phyloP scores from a whole-genome alignment of 2,888 invertebrate species.

The Agrochola circellaris region DNA sequence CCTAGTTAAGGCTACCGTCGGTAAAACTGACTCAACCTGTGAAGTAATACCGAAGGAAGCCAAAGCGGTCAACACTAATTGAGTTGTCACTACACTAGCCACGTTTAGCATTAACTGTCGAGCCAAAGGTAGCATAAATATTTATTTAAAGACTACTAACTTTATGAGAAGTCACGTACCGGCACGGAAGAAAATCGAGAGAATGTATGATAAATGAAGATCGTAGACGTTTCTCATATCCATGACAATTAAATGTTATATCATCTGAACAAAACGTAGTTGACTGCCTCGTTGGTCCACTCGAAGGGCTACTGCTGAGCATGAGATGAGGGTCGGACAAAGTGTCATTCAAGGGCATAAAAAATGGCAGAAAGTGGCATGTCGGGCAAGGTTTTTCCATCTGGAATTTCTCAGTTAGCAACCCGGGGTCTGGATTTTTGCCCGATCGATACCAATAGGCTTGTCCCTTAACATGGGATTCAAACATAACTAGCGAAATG shows the following conservation, averaged over 20 bases:
- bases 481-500: too few relatives aligned
- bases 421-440: too few relatives aligned
- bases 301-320: too few relatives aligned
- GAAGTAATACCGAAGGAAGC: constrained; percentile 43
- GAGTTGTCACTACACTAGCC: constrained; percentile 46
- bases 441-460: too few relatives aligned
- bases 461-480: too few relatives aligned
- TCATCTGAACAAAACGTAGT: background rate
- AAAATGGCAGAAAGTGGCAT: too few relatives aligned
- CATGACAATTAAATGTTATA: background rate
- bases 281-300: too few relatives aligned
- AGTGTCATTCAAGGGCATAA: too few relatives aligned
- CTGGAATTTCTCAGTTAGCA: too few relatives aligned
- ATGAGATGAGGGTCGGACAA: too few relatives aligned
- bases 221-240: background rate
- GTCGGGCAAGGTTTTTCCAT: too few relatives aligned
- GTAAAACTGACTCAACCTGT: constrained; percentile 29
- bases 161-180: constrained; percentile 50
- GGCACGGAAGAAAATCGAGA: constrained; percentile 10
- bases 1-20: constrained; percentile 14
- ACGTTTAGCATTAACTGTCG: constrained; percentile 48
- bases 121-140: constrained; percentile 42
- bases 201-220: constrained; percentile 1
- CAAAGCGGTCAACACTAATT: constrained; percentile 55
- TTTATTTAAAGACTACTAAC: constrained; percentile 44